Base-by-base conservation (phyloP, 2,113 vertebrate genomes). In the Pomatostomus ruficeps region DNA sequence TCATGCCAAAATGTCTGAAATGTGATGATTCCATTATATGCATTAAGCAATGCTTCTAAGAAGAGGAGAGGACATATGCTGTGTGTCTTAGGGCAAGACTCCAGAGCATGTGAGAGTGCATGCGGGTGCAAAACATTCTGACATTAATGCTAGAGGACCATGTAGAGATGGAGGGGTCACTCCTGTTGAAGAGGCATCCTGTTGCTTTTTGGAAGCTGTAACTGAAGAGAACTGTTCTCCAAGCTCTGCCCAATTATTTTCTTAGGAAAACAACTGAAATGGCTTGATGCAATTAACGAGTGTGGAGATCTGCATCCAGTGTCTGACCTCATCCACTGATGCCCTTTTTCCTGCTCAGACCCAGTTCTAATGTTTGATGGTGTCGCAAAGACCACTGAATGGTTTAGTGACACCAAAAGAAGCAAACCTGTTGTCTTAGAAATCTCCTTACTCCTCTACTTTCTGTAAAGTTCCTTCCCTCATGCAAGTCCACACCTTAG, bases 1-100 rank as follows among this genome's bases (percentile, higher is more conserved):
- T 70, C 28, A 20, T 22, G 6, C 9, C 12, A 42, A 81, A 79
- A 68, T 61, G 1, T 19, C 49, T 68, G 31, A 84, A 87, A 48
- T 25, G 2, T n/a, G 24, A 67, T 22, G 9, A 59, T 43, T 63
- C 4, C 0, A 3, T 43, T 43, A 22, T 13, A 67, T 6, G 3
- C 0, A 0, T 26, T 46, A 22, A 78, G 5, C 0, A 3, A 6
- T 59, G 7, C 10, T 68, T 86, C n/a, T 65, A 14, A 66, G 36
- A 19, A 43, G n/a, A n/a, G n/a, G n/a, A 57, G 28, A 45, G 3
- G 3, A 5, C 19, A 11, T 19, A 10, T 31, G 2, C 31, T 81
- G 7, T 15, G 5, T 40, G 19, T n/a, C n/a, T 63, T 40, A 17
- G 18, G 6, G 8, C 25, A 65, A 40, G 26, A 22, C 20, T 63